Evolutionary conservation across 1,140 invertebrate genomes (phyloP).

Genomic region (Orchesella cincta): DNA sequence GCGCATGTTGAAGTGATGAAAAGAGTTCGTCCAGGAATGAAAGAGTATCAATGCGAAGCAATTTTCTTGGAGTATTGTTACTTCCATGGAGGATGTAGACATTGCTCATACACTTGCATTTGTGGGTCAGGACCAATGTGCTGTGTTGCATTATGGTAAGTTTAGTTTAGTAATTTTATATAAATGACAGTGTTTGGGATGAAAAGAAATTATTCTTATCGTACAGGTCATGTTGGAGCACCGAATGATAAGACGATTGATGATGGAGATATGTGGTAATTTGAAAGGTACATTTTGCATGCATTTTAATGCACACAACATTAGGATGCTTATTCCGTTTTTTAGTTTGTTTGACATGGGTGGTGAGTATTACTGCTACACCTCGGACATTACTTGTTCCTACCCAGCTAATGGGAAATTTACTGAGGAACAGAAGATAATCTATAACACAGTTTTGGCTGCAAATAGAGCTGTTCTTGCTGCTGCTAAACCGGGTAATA

Average conservation of each 20-base stretch:
- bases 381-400: constrained; percentile 94
- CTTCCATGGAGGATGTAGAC: constrained; percentile 75
- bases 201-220: no score
- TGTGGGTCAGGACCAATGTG: constrained; percentile 85
- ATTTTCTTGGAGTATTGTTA: constrained; percentile 84
- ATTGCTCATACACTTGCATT: constrained; percentile 90
- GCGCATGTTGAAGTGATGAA: constrained; percentile 86
- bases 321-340: constrained; percentile 49
- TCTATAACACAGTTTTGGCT: constrained; percentile 90
- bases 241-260: constrained; percentile 81
- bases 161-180: no score
- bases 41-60: constrained; percentile 91
- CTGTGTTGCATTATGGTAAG: constrained; percentile 94
- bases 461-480: constrained; percentile 81
- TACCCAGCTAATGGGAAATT: constrained; percentile 97
- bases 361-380: constrained; percentile 90
- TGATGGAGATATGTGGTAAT: constrained; percentile 86
- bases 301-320: background rate
- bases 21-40: constrained; percentile 72
- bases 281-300: no score
- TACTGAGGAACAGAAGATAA: constrained; percentile 79
- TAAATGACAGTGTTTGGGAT: no score
- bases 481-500: constrained; percentile 75
- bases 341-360: constrained; percentile 96
- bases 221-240: constrained; percentile 91